These are phyloP conservation scores for Taurulus bubalis DNA, from an alignment of 2,113 vertebrate genomes.

Conservation along the genomic window DNA sequence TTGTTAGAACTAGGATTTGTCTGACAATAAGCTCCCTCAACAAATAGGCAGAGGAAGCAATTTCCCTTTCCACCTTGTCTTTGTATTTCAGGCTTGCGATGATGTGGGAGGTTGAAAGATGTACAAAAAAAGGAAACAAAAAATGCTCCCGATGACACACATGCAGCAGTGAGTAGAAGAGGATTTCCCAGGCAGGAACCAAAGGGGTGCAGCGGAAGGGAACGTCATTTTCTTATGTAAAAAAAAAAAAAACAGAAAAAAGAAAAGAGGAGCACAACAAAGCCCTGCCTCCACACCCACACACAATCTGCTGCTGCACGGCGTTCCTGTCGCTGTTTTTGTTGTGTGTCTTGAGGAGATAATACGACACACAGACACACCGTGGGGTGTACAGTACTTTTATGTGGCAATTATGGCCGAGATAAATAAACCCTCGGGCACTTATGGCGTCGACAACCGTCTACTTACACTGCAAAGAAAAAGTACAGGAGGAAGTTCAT, in stretches of 20 bases:
- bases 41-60: constrained; percentile 40
- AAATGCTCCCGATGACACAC: constrained; percentile 65
- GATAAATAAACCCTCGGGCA: constrained; percentile 21
- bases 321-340: constrained; percentile 37
- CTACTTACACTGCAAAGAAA: constrained; percentile 17
- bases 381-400: constrained; percentile 33
- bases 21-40: constrained; percentile 3
- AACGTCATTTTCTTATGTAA: constrained; percentile 51
- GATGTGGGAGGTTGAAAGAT: constrained; percentile 70
- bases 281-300: constrained; percentile 58
- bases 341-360: constrained; percentile 36
- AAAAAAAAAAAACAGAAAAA: constrained; percentile 20
- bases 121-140: not conserved
- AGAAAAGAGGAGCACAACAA: constrained; percentile 24
- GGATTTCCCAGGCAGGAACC: constrained; percentile 69
- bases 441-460: constrained; percentile 3
- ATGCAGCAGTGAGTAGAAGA: constrained; percentile 53
- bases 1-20: not conserved
- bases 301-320: constrained; percentile 47
- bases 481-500: not conserved
- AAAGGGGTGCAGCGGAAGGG: constrained; percentile 37
- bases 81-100: constrained; percentile 46
- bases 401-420: constrained; percentile 35
- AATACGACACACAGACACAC: constrained; percentile 24
- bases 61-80: constrained; percentile 24